Percentiles rank a stretch among this genome's conserved stretches.
phyloP scores from a whole-genome alignment of 37 sponge, comb jelly and placozoan species.

The Diacarnus erythraeanus region DNA sequence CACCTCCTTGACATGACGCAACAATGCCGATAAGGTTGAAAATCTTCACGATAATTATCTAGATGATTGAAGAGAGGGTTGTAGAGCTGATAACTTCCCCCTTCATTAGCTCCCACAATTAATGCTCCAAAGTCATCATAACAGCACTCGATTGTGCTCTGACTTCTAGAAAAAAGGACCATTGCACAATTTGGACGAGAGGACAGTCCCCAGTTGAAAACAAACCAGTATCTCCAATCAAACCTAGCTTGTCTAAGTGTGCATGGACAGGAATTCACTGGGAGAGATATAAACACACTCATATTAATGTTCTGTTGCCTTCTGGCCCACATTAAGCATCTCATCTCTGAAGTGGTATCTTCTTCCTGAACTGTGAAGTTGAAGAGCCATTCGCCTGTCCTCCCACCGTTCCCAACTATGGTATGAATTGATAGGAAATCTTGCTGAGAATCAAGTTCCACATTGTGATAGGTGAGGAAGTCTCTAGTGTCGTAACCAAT shows the following conservation, averaged over 20 bases:
- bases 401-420: slow-evolving; percentile 34
- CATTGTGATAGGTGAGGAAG: slow-evolving; percentile 34
- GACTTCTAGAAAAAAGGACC: slow-evolving; percentile 7
- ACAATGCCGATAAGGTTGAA: slow-evolving; percentile 35
- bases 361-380: background rate
- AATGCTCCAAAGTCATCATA: slow-evolving; percentile 40
- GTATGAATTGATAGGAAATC: slow-evolving; percentile 15
- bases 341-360: background rate
- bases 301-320: background rate
- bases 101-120: slow-evolving; percentile 19
- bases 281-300: slow-evolving; percentile 2
- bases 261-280: slow-evolving; percentile 45
- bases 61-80: slow-evolving; percentile 15
- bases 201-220: slow-evolving; percentile 14
- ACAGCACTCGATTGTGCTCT: slow-evolving; percentile 56
- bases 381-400: slow-evolving; percentile 48
- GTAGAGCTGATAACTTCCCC: slow-evolving; percentile 43
- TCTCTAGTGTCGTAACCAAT: slow-evolving; percentile 54
- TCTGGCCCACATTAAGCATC: slow-evolving; percentile 35
- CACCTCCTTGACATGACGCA: slow-evolving; percentile 47
- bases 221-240: slow-evolving; percentile 51
- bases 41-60: slow-evolving; percentile 2
- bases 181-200: slow-evolving; percentile 46
- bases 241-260: slow-evolving; percentile 33
- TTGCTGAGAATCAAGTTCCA: background rate